Evolutionary conservation across 2,113 vertebrate genomes (phyloP).

Genomic region (Melanerpes aurifrons): DNA sequence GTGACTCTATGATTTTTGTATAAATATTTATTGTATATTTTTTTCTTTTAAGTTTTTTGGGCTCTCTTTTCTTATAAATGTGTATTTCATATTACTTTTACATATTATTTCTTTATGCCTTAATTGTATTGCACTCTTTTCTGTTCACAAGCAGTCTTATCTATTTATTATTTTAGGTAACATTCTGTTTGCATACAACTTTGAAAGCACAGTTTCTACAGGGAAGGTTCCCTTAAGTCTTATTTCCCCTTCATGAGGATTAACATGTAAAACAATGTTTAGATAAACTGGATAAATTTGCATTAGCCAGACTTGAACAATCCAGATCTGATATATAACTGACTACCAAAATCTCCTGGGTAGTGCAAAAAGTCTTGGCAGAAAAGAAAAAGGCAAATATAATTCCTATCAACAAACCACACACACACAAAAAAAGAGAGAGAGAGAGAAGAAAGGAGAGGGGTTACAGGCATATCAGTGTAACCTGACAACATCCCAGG

Average conservation of each 20-base stretch:
- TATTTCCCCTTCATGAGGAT: not conserved
- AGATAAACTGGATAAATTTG: not conserved
- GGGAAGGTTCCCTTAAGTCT: not conserved
- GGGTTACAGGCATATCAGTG: not conserved
- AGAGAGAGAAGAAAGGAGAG: not conserved
- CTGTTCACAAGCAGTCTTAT: not conserved
- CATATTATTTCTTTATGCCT: not conserved
- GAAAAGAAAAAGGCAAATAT: not conserved
- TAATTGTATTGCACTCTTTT: not conserved
- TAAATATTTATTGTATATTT: not conserved
- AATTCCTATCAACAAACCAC: not conserved
- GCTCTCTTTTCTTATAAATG: not conserved
- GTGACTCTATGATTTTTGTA: not conserved
- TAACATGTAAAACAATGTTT: not conserved
- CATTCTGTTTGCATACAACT: not conserved
- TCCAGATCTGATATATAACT: not conserved
- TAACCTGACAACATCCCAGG: not conserved
- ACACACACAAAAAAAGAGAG: not conserved
- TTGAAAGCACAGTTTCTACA: not conserved
- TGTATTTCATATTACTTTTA: not conserved
- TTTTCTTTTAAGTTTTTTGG: not conserved
- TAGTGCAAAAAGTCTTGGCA: not conserved
- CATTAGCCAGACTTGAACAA: not conserved
- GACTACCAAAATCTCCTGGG: not conserved
- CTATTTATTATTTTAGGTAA: not conserved